Percentiles rank a stretch among this genome's conserved stretches.
Evolutionary conservation across 2,888 invertebrate species (phyloP).

Genomic region (Calliphora vomitoria): DNA sequence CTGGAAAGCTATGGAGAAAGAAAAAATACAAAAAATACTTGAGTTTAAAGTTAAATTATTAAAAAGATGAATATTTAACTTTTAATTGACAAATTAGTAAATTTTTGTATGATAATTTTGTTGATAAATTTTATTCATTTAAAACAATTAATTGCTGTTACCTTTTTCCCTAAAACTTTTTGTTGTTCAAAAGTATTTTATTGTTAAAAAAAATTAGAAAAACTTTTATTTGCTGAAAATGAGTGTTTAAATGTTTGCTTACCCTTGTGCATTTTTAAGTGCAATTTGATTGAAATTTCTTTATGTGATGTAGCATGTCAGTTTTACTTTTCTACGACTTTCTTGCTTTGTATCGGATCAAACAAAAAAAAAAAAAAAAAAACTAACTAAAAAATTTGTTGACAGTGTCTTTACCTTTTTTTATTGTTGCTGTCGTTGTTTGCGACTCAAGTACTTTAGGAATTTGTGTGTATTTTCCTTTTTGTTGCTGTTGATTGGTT

Average conservation of each 20-base stretch:
- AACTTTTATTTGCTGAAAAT: background rate
- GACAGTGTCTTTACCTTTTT: conserved; percentile 24
- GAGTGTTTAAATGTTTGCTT: conserved; percentile 1
- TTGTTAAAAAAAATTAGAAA: background rate
- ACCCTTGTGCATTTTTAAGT: conserved; percentile 63
- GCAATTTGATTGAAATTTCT: conserved; percentile 59
- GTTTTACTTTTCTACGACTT: background rate
- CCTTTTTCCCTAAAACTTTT: conserved; percentile 9
- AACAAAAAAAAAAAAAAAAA: background rate
- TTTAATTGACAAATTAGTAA: conserved; percentile 26
- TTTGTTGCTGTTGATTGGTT: conserved; percentile 20
- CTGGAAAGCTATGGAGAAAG: conserved; percentile 42
- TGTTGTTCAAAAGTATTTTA: background rate
- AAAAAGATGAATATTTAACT: background rate
- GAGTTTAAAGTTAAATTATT: background rate
- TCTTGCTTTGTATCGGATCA: background rate
- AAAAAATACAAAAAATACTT: background rate
- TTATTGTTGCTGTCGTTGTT: background rate
- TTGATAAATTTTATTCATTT: too few relatives aligned
- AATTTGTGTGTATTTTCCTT: background rate
- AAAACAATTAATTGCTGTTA: conserved; percentile 41
- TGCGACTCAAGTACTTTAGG: conserved; percentile 3
- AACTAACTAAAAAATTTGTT: conserved; percentile 10
- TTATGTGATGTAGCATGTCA: background rate
- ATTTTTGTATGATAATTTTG: background rate